Evolutionary conservation across 2,113 vertebrate genomes (phyloP).

Genomic region (Benitochromis conjunctus): DNA sequence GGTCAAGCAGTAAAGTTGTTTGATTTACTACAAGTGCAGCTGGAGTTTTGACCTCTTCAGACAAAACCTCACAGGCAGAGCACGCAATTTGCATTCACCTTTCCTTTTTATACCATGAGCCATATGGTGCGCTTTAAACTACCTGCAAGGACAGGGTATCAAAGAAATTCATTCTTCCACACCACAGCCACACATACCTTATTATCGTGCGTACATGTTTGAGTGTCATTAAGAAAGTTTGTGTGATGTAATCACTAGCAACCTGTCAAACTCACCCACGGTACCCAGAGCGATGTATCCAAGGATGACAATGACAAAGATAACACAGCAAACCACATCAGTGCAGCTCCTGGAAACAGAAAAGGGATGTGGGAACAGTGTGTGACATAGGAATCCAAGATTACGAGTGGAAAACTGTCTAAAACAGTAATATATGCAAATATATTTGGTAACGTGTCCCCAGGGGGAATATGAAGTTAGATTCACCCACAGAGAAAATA

Average conservation of each 20-base stretch:
- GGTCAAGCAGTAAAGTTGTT: neutral
- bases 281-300: slow-evolving; percentile 91
- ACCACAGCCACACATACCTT: neutral
- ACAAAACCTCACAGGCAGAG: neutral
- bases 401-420: neutral
- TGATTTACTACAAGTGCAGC: neutral
- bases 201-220: neutral
- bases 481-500: neutral
- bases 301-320: slow-evolving; percentile 88
- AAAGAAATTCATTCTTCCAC: neutral
- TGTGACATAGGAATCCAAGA: neutral
- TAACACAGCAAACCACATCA: slow-evolving; percentile 86
- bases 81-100: neutral
- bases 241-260: slow-evolving; percentile 35
- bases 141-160: neutral
- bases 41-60: neutral
- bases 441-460: neutral
- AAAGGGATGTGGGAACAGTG: neutral
- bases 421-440: neutral
- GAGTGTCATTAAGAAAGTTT: neutral
- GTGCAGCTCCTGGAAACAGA: slow-evolving; percentile 81
- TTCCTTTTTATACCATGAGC: neutral
- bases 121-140: neutral
- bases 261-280: slow-evolving; percentile 82
- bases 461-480: neutral